These are phyloP conservation scores for Chloropsis cyanopogon DNA, from an alignment of 2,113 vertebrate species.

Conservation along the genomic window DNA sequence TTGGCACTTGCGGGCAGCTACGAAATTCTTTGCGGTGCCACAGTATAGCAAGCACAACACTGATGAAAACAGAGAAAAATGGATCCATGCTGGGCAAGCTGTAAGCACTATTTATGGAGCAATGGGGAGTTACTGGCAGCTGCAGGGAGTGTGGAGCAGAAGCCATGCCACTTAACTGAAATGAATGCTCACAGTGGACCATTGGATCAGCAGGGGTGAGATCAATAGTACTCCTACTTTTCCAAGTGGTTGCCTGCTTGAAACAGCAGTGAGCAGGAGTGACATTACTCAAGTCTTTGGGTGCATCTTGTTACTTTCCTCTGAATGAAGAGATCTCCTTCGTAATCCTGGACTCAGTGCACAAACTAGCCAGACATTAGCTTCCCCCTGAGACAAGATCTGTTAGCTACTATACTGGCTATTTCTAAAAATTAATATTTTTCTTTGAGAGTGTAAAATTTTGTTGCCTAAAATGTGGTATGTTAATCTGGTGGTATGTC, in stretches of 20 bases:
- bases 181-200: slow-evolving; percentile 53
- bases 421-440: not conserved
- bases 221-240: slow-evolving; percentile 48
- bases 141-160: slow-evolving; percentile 9
- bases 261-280: not conserved
- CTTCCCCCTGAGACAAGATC: not conserved
- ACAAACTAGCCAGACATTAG: not conserved
- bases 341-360: not conserved
- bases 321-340: not conserved
- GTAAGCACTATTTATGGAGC: slow-evolving; percentile 54
- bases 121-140: slow-evolving; percentile 47
- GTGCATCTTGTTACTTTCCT: slow-evolving; percentile 16
- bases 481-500: not conserved
- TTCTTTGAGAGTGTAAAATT: not conserved
- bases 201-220: slow-evolving; percentile 45
- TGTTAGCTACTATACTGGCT: not conserved
- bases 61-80: slow-evolving; percentile 37
- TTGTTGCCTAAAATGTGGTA: not conserved
- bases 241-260: slow-evolving; percentile 43
- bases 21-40: slow-evolving; percentile 8
- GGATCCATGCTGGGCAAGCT: slow-evolving; percentile 13
- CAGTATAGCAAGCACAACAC: slow-evolving; percentile 24
- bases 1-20: not conserved
- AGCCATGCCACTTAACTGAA: slow-evolving; percentile 52
- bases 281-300: slow-evolving; percentile 36